phyloP scores from a whole-genome alignment of 2,888 invertebrate species.

The Erebia palarica region DNA sequence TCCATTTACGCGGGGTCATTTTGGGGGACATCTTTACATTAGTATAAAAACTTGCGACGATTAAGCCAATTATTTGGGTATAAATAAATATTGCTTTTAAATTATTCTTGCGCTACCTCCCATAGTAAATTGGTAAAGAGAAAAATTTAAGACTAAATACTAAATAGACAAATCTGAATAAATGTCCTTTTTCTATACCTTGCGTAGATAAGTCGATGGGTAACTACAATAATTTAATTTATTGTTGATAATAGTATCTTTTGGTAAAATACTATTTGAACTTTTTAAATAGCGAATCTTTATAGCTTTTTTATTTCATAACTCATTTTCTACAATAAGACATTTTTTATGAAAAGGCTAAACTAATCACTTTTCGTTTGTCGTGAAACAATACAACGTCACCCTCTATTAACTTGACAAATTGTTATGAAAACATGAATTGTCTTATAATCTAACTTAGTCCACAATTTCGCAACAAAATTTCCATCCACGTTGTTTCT shows the following conservation, averaged over 20 bases:
- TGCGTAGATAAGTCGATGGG: not conserved
- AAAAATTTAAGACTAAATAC: not conserved
- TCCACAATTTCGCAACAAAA: conserved; percentile 63
- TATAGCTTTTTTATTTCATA: not conserved
- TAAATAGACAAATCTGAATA: not conserved
- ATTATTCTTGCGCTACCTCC: too few species aligned
- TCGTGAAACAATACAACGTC: conserved; percentile 45
- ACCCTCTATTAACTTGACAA: conserved; percentile 68
- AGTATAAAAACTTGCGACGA: too few species aligned
- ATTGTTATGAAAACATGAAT: conserved; percentile 64
- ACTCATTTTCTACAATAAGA: not conserved
- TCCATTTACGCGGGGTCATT: not conserved
- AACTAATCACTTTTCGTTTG: conserved; percentile 11
- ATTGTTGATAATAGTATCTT: not conserved
- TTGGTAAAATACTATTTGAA: not conserved
- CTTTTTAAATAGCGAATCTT: not conserved
- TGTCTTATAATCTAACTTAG: conserved; percentile 62
- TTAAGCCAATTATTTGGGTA: too few species aligned
- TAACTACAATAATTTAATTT: not conserved
- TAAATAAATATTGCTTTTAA: too few species aligned
- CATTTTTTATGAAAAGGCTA: not conserved
- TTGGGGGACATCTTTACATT: too few species aligned
- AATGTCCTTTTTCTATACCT: not conserved
- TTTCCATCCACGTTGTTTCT: conserved; percentile 71
- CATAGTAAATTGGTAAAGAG: too few species aligned